These are phyloP conservation scores for Yasuhikotakia modesta DNA, from an alignment of 2,797 vertebrate species.

Conservation along the genomic window DNA sequence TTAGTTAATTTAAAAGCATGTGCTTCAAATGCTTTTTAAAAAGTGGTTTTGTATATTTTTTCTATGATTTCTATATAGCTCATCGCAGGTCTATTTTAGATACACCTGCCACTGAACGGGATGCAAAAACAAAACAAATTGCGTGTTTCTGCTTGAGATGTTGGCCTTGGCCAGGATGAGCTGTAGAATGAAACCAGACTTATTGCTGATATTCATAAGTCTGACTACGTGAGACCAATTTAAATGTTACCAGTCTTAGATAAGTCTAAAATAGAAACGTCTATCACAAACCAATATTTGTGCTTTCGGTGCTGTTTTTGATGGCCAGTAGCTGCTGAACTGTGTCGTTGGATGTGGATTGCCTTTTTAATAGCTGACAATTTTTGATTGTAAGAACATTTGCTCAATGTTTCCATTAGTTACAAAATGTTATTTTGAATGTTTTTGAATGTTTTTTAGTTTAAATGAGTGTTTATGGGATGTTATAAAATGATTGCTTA, in stretches of 20 bases:
- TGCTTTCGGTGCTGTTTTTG: conserved; percentile 1
- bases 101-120: neutral
- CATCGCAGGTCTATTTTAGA: neutral
- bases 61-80: neutral
- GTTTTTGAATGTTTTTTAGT: too few species aligned
- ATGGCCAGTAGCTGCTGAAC: conserved; percentile 7
- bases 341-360: conserved; percentile 23
- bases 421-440: too few species aligned
- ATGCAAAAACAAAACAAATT: conserved; percentile 14
- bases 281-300: conserved; percentile 8
- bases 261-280: conserved; percentile 16
- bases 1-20: neutral
- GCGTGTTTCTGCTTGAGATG: neutral
- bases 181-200: neutral
- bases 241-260: conserved; percentile 8
- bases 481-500: too few species aligned
- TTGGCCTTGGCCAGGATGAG: neutral
- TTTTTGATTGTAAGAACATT: too few species aligned
- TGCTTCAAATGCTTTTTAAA: neutral
- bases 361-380: neutral
- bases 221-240: neutral
- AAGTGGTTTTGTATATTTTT: neutral
- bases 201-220: neutral
- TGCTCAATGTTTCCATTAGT: too few species aligned
- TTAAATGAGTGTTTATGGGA: too few species aligned